Percentiles rank a stretch among this genome's conserved stretches.
These are phyloP conservation scores for Papilio aristodemus DNA, from an alignment of 1,140 invertebrate genomes.

Conservation along the genomic window DNA sequence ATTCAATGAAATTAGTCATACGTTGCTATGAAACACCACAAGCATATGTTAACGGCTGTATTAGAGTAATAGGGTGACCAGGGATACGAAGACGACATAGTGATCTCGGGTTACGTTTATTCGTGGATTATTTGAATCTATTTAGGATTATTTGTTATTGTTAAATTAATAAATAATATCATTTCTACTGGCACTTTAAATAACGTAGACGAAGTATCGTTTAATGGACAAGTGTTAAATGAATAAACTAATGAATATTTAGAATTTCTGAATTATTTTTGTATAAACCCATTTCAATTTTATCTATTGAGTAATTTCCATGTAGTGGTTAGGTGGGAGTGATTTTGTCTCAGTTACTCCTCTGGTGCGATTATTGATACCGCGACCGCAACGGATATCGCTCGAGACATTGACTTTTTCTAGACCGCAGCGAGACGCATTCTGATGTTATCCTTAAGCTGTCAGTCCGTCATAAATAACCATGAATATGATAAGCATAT, in stretches of 20 bases:
- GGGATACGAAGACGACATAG: not conserved
- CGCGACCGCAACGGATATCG: constrained; percentile 56
- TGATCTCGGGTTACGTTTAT: too few species aligned
- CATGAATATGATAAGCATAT: not conserved
- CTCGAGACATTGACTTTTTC: constrained; percentile 51
- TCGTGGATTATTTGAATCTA: too few species aligned
- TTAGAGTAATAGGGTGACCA: not conserved
- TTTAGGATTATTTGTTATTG: too few species aligned
- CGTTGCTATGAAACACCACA: constrained; percentile 3
- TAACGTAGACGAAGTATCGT: too few species aligned
- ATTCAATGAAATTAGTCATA: constrained; percentile 17
- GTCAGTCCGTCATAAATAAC: constrained; percentile 13
- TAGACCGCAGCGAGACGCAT: constrained; percentile 42
- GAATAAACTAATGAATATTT: too few species aligned
- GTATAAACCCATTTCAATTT: not conserved
- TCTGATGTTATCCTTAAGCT: constrained; percentile 38
- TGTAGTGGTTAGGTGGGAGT: not conserved
- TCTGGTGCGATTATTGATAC: constrained; percentile 37
- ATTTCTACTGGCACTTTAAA: too few species aligned
- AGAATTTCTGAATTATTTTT: too few species aligned
- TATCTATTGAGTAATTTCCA: not conserved
- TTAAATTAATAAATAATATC: too few species aligned
- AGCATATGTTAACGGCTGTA: not conserved
- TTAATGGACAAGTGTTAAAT: too few species aligned
- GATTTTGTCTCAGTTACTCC: constrained; percentile 13